Conservation (phyloP, 2,888 invertebrate genomes). For the Belgica antarctica region DNA sequence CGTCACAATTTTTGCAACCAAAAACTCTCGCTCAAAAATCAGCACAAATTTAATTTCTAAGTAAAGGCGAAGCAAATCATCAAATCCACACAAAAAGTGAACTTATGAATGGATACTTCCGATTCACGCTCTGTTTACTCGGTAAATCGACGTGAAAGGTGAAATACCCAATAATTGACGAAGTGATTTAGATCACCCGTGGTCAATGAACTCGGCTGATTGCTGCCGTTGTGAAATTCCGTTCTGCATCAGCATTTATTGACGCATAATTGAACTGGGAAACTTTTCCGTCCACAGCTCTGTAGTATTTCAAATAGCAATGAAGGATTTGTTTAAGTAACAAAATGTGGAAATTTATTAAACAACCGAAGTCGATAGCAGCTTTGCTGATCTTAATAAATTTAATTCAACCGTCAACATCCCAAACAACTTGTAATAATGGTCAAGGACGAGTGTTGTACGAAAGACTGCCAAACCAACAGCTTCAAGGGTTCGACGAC, state of each 20-base stretch:
- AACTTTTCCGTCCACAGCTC: conserved; percentile 15
- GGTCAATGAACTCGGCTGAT: background rate
- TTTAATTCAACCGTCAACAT: background rate
- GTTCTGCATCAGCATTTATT: background rate
- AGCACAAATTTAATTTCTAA: no score
- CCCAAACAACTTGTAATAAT: conserved; percentile 88
- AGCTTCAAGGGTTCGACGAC: conserved; percentile 84
- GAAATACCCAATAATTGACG: background rate
- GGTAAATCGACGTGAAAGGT: conserved; percentile 4
- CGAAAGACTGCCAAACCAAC: conserved; percentile 84
- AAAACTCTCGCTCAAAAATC: no score
- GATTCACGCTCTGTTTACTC: conserved; percentile 25
- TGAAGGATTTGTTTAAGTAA: background rate
- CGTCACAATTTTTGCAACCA: no score
- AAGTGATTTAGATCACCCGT: conserved; percentile 13
- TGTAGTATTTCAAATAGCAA: background rate
- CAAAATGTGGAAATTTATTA: conserved; percentile 40
- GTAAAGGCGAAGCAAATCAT: background rate
- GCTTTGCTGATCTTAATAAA: background rate
- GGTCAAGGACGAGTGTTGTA: conserved; percentile 85
- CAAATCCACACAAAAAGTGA: background rate
- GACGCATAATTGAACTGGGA: background rate
- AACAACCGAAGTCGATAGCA: conserved; percentile 3
- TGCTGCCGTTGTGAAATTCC: conserved; percentile 5
- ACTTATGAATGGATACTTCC: no score